Conservation (phyloP, 2,113 vertebrate species). For the Lethenteron reissneri region DNA sequence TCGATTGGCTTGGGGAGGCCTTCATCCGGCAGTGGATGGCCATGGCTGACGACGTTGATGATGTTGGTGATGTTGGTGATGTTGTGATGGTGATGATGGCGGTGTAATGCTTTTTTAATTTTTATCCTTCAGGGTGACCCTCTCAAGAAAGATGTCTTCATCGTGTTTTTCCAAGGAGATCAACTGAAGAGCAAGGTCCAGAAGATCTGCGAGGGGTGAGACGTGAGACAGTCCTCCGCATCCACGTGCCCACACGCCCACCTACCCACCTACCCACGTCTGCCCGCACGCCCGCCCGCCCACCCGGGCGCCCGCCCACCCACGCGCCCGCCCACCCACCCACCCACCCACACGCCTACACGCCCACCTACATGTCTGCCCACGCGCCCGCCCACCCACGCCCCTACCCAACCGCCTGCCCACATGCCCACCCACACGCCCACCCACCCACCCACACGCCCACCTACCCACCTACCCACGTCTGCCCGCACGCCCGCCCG, state of each 20-base stretch:
- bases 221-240: neutral
- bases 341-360: neutral
- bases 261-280: neutral
- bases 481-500: neutral
- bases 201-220: slow-evolving; percentile 20
- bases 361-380: neutral
- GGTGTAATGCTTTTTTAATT: neutral
- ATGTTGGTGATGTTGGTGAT: neutral
- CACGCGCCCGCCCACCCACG: neutral
- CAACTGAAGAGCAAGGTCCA: slow-evolving; percentile 16
- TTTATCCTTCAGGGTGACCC: slow-evolving; percentile 12
- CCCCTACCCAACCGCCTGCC: neutral
- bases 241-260: neutral
- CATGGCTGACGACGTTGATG: neutral
- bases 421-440: no score
- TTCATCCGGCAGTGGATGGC: neutral
- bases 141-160: slow-evolving; percentile 17
- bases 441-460: neutral
- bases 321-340: no score
- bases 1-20: neutral
- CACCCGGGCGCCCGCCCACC: neutral
- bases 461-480: neutral
- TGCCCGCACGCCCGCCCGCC: neutral
- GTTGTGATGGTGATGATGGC: neutral
- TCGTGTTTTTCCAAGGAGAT: slow-evolving; percentile 19